Evolutionary conservation across 2,888 invertebrate genomes (phyloP).

Genomic region (Nephrotoma flavescens): DNA sequence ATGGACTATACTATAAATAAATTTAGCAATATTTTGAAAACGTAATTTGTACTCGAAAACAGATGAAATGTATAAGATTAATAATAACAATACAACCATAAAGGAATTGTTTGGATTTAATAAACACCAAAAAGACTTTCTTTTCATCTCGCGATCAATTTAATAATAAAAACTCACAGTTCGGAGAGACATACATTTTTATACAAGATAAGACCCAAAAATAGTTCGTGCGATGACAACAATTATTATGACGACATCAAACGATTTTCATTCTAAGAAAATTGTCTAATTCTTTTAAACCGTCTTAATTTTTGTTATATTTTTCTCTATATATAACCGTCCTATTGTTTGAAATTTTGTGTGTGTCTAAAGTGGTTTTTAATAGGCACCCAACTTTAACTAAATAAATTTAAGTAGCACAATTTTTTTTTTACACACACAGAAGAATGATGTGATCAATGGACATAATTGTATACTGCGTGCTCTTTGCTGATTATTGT

Average conservation of each 20-base stretch:
- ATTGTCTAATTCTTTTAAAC: not conserved
- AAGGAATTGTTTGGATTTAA: not conserved
- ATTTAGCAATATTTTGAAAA: not conserved
- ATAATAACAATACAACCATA: not conserved
- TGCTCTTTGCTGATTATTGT: not conserved
- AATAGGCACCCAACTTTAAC: not conserved
- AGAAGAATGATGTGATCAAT: not conserved
- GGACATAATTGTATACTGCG: not conserved
- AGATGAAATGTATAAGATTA: not conserved
- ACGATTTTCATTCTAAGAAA: not conserved
- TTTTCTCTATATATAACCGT: not conserved
- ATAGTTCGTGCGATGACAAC: not conserved
- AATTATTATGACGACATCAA: not conserved
- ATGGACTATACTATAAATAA: too few species aligned
- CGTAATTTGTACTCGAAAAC: not conserved
- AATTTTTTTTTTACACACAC: not conserved
- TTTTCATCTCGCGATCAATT: not conserved
- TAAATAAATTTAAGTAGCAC: not conserved
- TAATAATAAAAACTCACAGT: not conserved
- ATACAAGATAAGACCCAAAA: not conserved
- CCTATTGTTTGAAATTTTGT: not conserved
- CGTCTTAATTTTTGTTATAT: not conserved
- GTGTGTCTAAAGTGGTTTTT: not conserved
- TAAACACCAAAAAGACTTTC: not conserved
- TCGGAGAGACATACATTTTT: not conserved